These are phyloP conservation scores for Atta cephalotes DNA, from an alignment of 1,140 invertebrate species.

Conservation along the genomic window DNA sequence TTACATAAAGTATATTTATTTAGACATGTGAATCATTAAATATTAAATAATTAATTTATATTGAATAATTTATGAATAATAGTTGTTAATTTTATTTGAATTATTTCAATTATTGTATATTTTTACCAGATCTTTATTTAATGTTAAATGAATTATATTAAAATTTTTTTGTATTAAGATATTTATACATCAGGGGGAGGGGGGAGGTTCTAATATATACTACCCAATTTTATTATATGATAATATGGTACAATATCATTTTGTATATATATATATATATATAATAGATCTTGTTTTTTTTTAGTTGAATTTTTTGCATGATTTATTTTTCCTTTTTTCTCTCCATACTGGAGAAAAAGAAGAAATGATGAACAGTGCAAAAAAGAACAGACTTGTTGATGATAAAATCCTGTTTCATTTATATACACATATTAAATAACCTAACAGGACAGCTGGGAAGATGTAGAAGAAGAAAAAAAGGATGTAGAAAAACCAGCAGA, in stretches of 20 bases:
- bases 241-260: background rate
- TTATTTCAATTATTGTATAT: background rate
- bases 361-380: too few relatives aligned
- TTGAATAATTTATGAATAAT: background rate
- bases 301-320: too few relatives aligned
- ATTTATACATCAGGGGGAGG: background rate
- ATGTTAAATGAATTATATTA: background rate
- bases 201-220: background rate
- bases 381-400: too few relatives aligned
- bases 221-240: background rate
- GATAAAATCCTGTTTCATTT: background rate
- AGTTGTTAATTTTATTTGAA: background rate
- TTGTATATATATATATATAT: background rate
- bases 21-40: too few relatives aligned
- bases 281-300: too few relatives aligned
- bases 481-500: slow-evolving; percentile 85
- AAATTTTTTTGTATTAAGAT: background rate
- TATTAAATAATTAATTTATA: background rate
- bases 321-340: too few relatives aligned
- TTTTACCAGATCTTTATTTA: background rate
- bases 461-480: slow-evolving; percentile 92
- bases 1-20: background rate
- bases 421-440: slow-evolving; percentile 24
- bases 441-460: slow-evolving; percentile 93
- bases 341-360: too few relatives aligned